Evolutionary conservation across 2,888 invertebrate species (phyloP).

Genomic region (Plutella xylostella): DNA sequence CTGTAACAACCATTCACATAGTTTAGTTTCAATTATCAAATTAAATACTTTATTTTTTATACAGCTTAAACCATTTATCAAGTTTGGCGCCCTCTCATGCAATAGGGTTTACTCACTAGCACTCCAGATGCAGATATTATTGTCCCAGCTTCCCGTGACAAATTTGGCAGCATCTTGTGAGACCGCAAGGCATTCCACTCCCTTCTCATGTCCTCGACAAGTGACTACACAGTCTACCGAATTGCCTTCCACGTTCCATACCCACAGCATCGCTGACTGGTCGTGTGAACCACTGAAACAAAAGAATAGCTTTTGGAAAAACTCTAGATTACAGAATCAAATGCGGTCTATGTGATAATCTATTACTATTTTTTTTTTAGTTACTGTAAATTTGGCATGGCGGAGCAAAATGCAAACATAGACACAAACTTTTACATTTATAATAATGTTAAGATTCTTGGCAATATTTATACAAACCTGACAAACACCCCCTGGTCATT

Average conservation of each 20-base stretch:
- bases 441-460: no score
- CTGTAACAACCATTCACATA: conserved; percentile 30
- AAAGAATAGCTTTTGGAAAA: no score
- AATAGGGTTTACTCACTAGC: conserved; percentile 74
- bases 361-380: no score
- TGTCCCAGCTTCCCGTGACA: conserved; percentile 95
- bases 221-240: conserved; percentile 83
- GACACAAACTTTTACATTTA: no score
- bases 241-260: conserved; percentile 81
- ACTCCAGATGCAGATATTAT: conserved; percentile 92
- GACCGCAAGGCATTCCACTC: conserved; percentile 88
- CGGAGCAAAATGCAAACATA: no score
- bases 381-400: no score
- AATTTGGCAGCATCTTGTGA: conserved; percentile 72
- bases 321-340: no score
- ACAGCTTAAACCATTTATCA: not conserved
- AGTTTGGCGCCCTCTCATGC: not conserved
- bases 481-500: conserved; percentile 76
- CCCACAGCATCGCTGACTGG: conserved; percentile 91
- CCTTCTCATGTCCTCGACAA: conserved; percentile 92
- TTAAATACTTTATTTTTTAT: no score
- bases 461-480: conserved; percentile 71
- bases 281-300: conserved; percentile 86
- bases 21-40: no score
- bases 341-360: no score